phyloP scores from a whole-genome alignment of 2,113 vertebrate genomes.

The Zapus hudsonius region DNA sequence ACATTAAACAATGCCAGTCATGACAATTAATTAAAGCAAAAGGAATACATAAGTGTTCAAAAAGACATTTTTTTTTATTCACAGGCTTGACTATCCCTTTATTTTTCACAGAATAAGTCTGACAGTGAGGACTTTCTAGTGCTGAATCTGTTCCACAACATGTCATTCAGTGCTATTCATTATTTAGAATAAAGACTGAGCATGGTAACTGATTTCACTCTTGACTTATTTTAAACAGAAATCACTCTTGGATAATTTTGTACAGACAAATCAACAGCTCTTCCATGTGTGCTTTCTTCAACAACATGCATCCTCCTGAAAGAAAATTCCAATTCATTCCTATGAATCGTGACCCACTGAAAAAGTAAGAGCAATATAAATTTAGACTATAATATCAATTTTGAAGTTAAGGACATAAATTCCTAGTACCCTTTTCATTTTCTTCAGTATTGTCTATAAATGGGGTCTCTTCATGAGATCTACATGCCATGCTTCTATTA shows the following conservation, averaged over 20 bases:
- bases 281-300: slow-evolving; percentile 1
- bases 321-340: not conserved
- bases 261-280: not conserved
- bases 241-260: slow-evolving; percentile 37
- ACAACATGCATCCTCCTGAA: not conserved
- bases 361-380: not conserved
- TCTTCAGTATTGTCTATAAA: not conserved
- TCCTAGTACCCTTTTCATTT: not conserved
- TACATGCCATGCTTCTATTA: not conserved
- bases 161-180: not conserved
- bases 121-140: slow-evolving; percentile 24
- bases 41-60: not conserved
- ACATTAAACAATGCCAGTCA: slow-evolving; percentile 14
- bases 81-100: not conserved
- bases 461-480: not conserved
- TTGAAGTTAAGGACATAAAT: slow-evolving; percentile 23
- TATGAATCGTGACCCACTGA: not conserved
- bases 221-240: slow-evolving; percentile 29
- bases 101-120: not conserved
- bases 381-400: slow-evolving; percentile 32
- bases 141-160: not conserved
- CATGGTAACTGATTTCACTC: not conserved
- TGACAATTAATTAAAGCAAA: slow-evolving; percentile 26
- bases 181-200: not conserved
- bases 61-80: not conserved